Base-by-base conservation (phyloP, 2,888 invertebrate species). In the Bombylius discolor region DNA sequence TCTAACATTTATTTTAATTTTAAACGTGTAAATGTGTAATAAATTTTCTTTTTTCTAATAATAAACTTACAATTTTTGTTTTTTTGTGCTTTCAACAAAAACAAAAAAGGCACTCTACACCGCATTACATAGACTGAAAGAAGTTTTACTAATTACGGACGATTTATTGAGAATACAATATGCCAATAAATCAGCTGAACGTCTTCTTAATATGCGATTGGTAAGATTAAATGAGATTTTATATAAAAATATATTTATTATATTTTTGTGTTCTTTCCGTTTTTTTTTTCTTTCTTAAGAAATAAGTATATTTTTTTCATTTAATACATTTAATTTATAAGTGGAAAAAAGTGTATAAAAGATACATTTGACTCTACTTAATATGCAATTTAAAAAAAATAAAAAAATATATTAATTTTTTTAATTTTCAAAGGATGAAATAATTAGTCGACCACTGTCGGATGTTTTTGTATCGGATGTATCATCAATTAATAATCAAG, bases 61-160 rank as follows among this genome's bases (percentile, higher is more conserved):
- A 23, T 23, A 23, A 23, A 23, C 3, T 23, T 23, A 23, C 23
- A 3, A 2, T 23, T 23, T 23, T 23, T 23, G 3, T 23, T 23
- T 23, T 23, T 3, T 23, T 23, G 23, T 23, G 23, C 3, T 23
- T 23, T 23, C 3, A 23, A 23, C 23, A 23, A 23, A 23, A 23
- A 23, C 23, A 23, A 23, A 1, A 23, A 23, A 87, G 64, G 87
- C 91, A 6, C 79, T 95, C 23, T 85, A 90, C 62, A 83, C 87
- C 33, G 92, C 93, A n/a, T 77, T 89, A 54, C 92, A 94, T 73
- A 83, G 87, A 68, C 87, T 88, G 67, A 81, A 84, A 57, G 94
- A 95, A 72, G 82, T 92, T 63, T 83, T 95, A 23, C 86, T 93
- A 63, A 82, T 96, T 63, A 91, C 93, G 31, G 90, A 92, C 71